A percentile compares a stretch with the other conserved stretches of the same genome.
Conservation (phyloP, 2,113 vertebrate genomes). For the Alexandromys fortis region DNA sequence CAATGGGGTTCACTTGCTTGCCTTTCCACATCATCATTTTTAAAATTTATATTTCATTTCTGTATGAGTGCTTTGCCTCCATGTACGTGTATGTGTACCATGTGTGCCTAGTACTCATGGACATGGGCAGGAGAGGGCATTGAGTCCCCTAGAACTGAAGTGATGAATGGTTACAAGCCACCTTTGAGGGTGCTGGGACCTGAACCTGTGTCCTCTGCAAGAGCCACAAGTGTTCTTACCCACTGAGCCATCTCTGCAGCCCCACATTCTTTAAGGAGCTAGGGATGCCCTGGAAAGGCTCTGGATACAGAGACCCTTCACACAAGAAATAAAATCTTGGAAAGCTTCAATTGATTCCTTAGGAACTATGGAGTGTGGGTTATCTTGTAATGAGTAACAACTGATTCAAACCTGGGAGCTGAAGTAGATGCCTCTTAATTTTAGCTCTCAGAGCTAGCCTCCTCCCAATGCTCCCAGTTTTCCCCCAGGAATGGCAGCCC, state of each 20-base stretch:
- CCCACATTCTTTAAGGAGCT: background rate
- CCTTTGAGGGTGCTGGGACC: background rate
- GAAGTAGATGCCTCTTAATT: background rate
- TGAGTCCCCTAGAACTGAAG: background rate
- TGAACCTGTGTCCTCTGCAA: background rate
- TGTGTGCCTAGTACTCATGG: too few species aligned
- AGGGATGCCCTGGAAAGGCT: background rate
- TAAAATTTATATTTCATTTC: background rate
- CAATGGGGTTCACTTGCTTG: conserved; percentile 45
- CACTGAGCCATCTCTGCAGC: background rate
- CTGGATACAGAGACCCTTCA: background rate
- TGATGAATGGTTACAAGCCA: background rate
- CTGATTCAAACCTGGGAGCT: background rate
- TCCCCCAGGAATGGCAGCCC: background rate
- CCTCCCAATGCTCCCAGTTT: background rate
- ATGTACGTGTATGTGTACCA: background rate
- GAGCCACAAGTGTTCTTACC: background rate
- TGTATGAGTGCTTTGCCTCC: background rate
- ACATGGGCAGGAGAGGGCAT: background rate
- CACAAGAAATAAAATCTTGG: conserved; percentile 18
- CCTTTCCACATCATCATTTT: background rate
- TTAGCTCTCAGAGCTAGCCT: background rate
- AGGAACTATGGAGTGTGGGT: background rate
- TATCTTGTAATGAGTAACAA: conserved; percentile 29
- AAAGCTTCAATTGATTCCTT: conserved; percentile 39